phyloP scores from a whole-genome alignment of 1,140 invertebrate genomes.

The Drosophila leontia region DNA sequence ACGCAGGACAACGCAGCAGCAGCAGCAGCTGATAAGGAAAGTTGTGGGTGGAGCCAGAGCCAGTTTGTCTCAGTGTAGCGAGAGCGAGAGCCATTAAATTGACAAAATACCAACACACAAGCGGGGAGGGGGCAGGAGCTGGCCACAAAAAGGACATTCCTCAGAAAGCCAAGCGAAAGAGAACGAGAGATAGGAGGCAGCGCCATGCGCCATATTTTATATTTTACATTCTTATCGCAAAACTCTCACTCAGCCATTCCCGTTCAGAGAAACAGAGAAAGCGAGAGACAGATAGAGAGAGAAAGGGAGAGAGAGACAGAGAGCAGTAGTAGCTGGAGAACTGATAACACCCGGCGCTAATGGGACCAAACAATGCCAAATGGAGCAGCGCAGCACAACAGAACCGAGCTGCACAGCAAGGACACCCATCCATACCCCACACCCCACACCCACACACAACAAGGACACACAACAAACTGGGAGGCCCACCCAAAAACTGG shows the following conservation, averaged over 20 bases:
- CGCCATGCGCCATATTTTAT: conserved; percentile 84
- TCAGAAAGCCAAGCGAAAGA: conserved; percentile 60
- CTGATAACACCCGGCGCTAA: conserved; percentile 84
- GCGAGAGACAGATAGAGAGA: background rate
- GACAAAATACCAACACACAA: conserved; percentile 79
- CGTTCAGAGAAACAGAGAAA: conserved; percentile 3
- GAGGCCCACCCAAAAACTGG: conserved; percentile 49
- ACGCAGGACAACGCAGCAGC: conserved; percentile 65
- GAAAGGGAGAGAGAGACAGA: conserved; percentile 16
- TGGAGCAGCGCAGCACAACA: conserved; percentile 67
- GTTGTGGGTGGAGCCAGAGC: conserved; percentile 11
- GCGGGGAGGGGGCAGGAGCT: conserved; percentile 1
- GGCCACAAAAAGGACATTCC: conserved; percentile 84
- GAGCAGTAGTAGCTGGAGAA: conserved; percentile 63
- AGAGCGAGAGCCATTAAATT: conserved; percentile 76
- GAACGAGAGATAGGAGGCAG: conserved; percentile 42
- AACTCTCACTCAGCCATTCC: conserved; percentile 84
- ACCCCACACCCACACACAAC: conserved; percentile 13
- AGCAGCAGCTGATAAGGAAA: conserved; percentile 64
- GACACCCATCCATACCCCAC: conserved; percentile 10
- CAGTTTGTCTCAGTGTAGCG: conserved; percentile 62
- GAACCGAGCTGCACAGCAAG: conserved; percentile 28
- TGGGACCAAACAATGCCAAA: conserved; percentile 84
- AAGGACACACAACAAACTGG: conserved; percentile 46
- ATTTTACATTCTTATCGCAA: conserved; percentile 85